Evolutionary conservation across 2,113 vertebrate genomes (phyloP), one percentile per base, ranked within the genome.

Genomic region (Notiomystis cincta): DNA sequence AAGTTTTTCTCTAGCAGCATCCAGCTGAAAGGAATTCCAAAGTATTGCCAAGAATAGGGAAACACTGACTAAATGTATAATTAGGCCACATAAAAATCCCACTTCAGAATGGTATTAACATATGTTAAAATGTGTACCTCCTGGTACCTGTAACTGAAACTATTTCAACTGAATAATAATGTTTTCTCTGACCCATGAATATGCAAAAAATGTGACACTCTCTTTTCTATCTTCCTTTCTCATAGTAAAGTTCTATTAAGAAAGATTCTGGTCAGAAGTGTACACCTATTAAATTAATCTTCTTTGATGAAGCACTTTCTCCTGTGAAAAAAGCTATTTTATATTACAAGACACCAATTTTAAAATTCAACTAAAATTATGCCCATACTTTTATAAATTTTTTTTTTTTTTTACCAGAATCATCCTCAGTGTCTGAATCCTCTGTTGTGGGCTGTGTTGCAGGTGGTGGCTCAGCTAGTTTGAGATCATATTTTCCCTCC

Each of bases 401-500:
- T 5, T 7, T 48, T 17, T 38, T 67, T 28, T 64, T 94, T 98
- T 88, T 88, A 99, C 99, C 99, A 6, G 98, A 98, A 82, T 99
- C 99, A n/a, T 99, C 99, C 85, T 99, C 99, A 2, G 99, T 99
- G 92, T 99, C 99, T 0, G 99, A 99, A 96, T 99, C 99, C 56
- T 99, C 99, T 6, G 98, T 96, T 12, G 98, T 75, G 19, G 99
- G 98, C 82, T 99, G 99, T 0, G 98, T 87, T 56, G 99, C 95
- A 5, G 98, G 98, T 0, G 99, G 99, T 3, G 99, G 98, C 79
- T 99, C 99, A 8, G 99, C 99, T 87, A 99, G 93, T 95, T 99
- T 99, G 42, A 99, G 98, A 95, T 99, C 99, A 0, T 99, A 99
- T 94, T 99, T 99, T 45, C 99, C 99, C 86, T 99, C 99, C 93